These are phyloP conservation scores for Anhinga rufa DNA, from an alignment of 2,113 vertebrate genomes.

Conservation along the genomic window DNA sequence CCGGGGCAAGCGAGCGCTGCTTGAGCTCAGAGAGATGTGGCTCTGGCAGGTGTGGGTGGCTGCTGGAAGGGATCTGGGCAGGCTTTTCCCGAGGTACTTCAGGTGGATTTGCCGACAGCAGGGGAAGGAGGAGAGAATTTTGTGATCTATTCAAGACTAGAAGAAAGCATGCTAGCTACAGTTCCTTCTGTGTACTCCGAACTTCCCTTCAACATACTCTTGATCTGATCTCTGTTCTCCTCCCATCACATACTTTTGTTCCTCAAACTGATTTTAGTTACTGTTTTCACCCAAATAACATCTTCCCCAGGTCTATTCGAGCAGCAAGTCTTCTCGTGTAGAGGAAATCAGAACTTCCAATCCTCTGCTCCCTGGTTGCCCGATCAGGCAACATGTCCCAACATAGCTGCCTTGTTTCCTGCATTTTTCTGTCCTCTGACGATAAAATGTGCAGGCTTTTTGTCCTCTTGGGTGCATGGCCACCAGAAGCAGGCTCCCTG, in stretches of 20 bases:
- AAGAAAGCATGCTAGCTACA: not conserved
- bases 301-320: not conserved
- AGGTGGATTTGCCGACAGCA: not conserved
- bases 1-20: rapidly evolving
- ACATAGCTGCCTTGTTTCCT: not conserved
- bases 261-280: not conserved
- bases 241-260: not conserved
- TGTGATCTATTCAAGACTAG: not conserved
- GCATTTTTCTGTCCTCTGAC: not conserved
- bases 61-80: not conserved
- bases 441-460: not conserved
- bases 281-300: not conserved
- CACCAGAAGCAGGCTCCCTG: not conserved
- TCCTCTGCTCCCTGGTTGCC: not conserved
- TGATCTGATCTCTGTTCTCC: not conserved
- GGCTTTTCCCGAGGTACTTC: not conserved
- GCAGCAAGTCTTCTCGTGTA: not conserved
- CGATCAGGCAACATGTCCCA: not conserved
- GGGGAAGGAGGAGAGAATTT: not conserved
- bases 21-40: not conserved
- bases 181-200: not conserved
- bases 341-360: not conserved
- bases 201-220: not conserved
- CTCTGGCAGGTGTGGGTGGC: not conserved
- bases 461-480: not conserved